Evolutionary conservation across 92 coral and sea anemone genomes (phyloP), one percentile per base, ranked within the genome.

Genomic region (Paramuricea clavata): DNA sequence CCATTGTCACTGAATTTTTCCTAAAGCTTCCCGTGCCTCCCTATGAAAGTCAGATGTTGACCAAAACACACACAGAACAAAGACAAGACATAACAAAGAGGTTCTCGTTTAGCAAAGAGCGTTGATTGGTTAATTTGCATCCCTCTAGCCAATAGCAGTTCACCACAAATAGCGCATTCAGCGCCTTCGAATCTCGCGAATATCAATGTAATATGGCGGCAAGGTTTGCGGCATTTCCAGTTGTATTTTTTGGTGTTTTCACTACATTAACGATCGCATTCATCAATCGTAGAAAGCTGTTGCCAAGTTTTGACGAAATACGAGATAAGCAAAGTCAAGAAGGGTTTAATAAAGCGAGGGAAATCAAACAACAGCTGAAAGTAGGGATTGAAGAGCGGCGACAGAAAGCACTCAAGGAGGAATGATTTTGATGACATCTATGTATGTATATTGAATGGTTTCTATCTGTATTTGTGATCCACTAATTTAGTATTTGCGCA

Each of bases 281-380:
- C 74, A 89, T 91, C 83, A 91, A 97, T 93, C 92, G 99, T 69
- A 91, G 93, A 62, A 93, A 76, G 61, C 91, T 97, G 81, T 82
- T 97, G 21, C 89, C 93, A 34, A 87, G 93, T 73, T 75, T 90
- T 2, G 90, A 91, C 31, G 93, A 97, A 25, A 86, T 95, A 34
- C 91, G 87, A 86, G 90, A 89, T 39, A 78, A 90, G 22, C 93
- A 93, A 61, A 69, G 76, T 65, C 93, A 90, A 71, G 90, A 97
- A 88, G 73, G 84, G 36, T 13, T 44, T 7, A 65, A 79, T 41
- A 79, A 79, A 61, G 88, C 97, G 22, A 74, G 90, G 49, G 93
- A 97, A 83, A 93, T 94, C 23, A 94, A 91, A 74, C 97, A 89
- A 31, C 92, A 90, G 50, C 87, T 97, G 83, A 74, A 90, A 52